phyloP scores from a whole-genome alignment of 2,797 vertebrate species.

The Eulemur coronatus region DNA sequence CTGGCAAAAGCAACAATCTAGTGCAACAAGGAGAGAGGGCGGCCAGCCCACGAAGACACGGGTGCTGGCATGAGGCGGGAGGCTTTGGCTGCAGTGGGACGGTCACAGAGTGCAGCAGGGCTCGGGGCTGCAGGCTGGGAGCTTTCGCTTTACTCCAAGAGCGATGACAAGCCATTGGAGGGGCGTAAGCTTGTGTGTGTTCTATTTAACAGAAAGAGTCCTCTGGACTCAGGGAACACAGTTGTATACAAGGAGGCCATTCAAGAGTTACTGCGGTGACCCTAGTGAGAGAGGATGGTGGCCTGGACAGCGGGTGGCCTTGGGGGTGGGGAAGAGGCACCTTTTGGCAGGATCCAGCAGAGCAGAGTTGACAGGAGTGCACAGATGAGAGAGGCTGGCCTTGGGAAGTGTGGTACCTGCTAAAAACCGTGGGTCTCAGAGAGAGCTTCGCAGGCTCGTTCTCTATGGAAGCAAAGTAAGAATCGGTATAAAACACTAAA shows the following conservation, averaged over 20 bases:
- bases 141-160: neutral
- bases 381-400: neutral
- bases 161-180: neutral
- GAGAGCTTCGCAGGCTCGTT: neutral
- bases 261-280: neutral
- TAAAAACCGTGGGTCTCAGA: neutral
- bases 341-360: neutral
- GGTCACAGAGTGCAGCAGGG: neutral
- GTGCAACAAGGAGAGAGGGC: no score
- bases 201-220: neutral
- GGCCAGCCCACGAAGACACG: no score
- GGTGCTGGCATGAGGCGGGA: accelerated
- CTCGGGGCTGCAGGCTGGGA: neutral
- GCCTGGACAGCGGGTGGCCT: neutral
- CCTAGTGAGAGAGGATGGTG: neutral
- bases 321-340: neutral
- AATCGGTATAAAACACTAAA: neutral
- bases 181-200: neutral
- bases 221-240: neutral
- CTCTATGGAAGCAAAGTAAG: neutral
- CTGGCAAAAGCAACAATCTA: neutral
- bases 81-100: neutral
- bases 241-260: neutral
- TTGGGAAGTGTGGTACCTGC: neutral
- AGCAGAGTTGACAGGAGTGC: neutral